These are phyloP conservation scores for Chloroceryle inda DNA, from an alignment of 2,797 vertebrate species.

Conservation along the genomic window DNA sequence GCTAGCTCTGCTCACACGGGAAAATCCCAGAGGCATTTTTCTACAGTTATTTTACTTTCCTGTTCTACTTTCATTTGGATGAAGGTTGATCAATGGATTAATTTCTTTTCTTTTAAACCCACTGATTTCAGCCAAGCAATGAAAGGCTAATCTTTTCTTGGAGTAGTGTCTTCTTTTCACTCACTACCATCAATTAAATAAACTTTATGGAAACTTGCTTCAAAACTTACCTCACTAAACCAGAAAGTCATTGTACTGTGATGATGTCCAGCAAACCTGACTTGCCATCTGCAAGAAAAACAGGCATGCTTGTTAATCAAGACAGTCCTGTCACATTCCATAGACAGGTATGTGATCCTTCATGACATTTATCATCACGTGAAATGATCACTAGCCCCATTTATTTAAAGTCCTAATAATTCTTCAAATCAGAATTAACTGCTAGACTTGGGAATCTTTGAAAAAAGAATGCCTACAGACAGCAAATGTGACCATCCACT, in stretches of 20 bases:
- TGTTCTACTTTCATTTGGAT: conserved; percentile 2
- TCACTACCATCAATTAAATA: neutral
- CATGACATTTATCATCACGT: fast-evolving
- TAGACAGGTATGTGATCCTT: fast-evolving
- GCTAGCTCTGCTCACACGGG: neutral
- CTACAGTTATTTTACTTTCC: neutral
- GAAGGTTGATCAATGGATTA: neutral
- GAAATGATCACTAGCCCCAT: neutral
- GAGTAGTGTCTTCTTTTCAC: neutral
- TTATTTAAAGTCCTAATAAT: neutral
- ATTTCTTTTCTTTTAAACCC: neutral
- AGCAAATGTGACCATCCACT: neutral
- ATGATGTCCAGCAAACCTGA: neutral
- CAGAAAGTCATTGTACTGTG: neutral
- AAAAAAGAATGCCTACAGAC: neutral
- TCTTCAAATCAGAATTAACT: neutral
- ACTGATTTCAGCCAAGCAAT: neutral
- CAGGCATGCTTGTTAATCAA: neutral
- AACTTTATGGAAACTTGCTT: neutral
- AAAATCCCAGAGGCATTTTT: conserved; percentile 26
- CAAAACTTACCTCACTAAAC: neutral
- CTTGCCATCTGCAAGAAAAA: neutral
- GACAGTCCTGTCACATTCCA: neutral
- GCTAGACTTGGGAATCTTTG: neutral
- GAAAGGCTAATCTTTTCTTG: neutral